These are phyloP conservation scores for Eupithecia subfuscata DNA, from an alignment of 2,888 invertebrate genomes.

Conservation along the genomic window DNA sequence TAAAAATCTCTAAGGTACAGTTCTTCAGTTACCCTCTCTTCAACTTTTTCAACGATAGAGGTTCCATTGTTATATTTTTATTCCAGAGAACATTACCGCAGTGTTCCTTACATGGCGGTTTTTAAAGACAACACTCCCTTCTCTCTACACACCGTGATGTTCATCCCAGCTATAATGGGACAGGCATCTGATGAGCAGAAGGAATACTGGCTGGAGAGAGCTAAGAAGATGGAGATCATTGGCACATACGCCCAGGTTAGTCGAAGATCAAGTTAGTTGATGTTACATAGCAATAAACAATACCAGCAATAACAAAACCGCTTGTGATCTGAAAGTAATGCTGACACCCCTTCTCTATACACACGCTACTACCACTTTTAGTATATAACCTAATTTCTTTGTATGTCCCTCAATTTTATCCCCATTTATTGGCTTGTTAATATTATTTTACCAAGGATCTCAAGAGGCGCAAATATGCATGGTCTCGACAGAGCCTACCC, in stretches of 20 bases:
- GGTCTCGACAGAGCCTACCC: not conserved
- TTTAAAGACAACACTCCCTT: conserved; percentile 88
- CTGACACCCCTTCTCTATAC: no score
- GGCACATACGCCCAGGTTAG: conserved; percentile 96
- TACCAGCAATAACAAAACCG: no score
- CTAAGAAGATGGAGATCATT: conserved; percentile 91
- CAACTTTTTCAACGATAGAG: not conserved
- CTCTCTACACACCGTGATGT: conserved; percentile 94
- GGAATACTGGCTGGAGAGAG: conserved; percentile 91
- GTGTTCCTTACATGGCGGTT: conserved; percentile 85
- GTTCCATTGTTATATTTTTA: conserved; percentile 34
- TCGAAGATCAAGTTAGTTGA: no score
- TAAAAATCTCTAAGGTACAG: no score
- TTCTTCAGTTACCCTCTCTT: not conserved
- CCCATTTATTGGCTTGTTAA: no score
- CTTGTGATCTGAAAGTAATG: no score
- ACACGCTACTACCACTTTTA: no score
- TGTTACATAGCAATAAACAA: no score
- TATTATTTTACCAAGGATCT: no score
- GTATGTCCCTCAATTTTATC: no score
- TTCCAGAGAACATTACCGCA: conserved; percentile 84
- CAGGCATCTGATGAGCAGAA: conserved; percentile 94
- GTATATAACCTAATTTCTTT: no score
- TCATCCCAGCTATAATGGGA: conserved; percentile 92
- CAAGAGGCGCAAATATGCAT: no score